Evolutionary conservation across 2,113 vertebrate species (phyloP), one percentile per base, ranked within the genome.

Genomic region (Halichoeres trimaculatus): DNA sequence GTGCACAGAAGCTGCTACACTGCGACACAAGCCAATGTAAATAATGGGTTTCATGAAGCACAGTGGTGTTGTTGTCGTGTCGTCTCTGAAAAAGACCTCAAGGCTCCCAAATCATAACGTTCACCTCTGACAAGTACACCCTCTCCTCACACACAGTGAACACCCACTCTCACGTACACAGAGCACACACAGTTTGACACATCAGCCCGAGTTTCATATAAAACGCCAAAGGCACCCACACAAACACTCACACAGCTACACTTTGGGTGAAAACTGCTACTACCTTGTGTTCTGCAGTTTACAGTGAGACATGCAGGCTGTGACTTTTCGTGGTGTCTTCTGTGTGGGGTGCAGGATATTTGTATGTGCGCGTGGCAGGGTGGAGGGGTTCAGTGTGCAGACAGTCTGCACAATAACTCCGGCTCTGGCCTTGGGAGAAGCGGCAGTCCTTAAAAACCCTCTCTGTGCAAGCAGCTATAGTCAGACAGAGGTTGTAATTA

Each of bases 401-500:
- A 8, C 35, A 13, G 24, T 76, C 30, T 34, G 41, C 50, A 20
- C 22, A 17, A 30, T 26, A 13, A 10, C 11, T 67, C 19, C 58
- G 24, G 16, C 41, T 19, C 34, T 9, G 20, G 54, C 41, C 74
- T 53, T 30, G 35, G 50, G 56, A 52, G 26, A 1, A 13, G 30
- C 41, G 58, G 47, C 11, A 0, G 8, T 60, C 11, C n/a, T 71
- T 69, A 35, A 72, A 30, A 62, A 73, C 19, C 50, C 34, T 3
- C 48, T 55, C 65, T 60, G 40, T 60, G 45, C 45, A 16, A 59
- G 26, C 59, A 26, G 57, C 38, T 35, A 24, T 10, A 34, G 45
- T 22, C 70, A 70, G 68, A 65, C 48, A 52, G 50, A 61, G 53
- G 43, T 41, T 57, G 56, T 64, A 88, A 85, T 90, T 79, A 90